Percentiles rank a stretch among this genome's conserved stretches.
phyloP scores from a whole-genome alignment of 1,140 invertebrate genomes.

The Phthorimaea operculella region DNA sequence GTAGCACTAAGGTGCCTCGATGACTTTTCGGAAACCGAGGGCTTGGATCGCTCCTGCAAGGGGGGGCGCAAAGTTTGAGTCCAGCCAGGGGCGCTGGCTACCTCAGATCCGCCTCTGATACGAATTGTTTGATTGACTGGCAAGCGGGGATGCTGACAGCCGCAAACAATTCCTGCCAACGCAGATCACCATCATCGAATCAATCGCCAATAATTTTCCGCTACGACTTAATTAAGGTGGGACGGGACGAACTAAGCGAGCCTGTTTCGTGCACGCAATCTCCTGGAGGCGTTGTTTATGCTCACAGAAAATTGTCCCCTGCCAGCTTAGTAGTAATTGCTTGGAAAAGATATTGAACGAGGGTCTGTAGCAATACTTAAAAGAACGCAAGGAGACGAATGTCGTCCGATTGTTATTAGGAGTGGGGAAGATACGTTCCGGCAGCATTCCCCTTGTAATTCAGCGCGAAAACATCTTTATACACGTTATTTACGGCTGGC shows the following conservation, averaged over 20 bases:
- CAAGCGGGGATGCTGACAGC: no score
- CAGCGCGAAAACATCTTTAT: constrained; percentile 17
- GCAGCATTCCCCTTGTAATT: not conserved
- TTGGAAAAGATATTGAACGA: constrained; percentile 1
- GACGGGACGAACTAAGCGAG: not conserved
- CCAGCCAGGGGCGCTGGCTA: no score
- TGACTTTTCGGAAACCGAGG: no score
- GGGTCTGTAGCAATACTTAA: not conserved
- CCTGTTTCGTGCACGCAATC: not conserved
- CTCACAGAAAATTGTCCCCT: not conserved
- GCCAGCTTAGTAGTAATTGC: not conserved
- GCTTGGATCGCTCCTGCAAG: no score
- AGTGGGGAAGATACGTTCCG: not conserved
- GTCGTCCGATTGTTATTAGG: not conserved
- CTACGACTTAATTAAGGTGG: not conserved
- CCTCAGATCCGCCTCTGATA: no score
- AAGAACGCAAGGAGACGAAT: not conserved
- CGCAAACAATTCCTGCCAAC: no score
- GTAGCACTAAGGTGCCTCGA: no score
- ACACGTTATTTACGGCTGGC: constrained; percentile 22
- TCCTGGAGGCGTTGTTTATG: not conserved
- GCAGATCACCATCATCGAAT: no score
- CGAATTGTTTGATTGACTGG: no score
- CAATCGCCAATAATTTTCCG: not conserved
- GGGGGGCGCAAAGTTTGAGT: no score